phyloP scores from a whole-genome alignment of 2,113 vertebrate genomes.

The Bos taurus region ARS-UCD2.0 NC_037346.1:50446001-50446500 shows the following conservation, averaged over 20 bases:
- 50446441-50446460: no score
- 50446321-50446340: background rate
- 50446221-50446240: background rate
- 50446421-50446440: no score
- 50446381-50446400: background rate
- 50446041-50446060: background rate
- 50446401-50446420: background rate
- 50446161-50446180: background rate
- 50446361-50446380: background rate
- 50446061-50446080: rapidly evolving
- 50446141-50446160: background rate
- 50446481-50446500: background rate
- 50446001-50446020: background rate
- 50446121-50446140: background rate
- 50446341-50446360: background rate
- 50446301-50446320: background rate
- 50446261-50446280: no score
- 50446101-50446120: background rate
- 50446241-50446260: background rate
- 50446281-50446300: background rate
- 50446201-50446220: background rate
- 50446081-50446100: rapidly evolving
- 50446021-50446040: no score
- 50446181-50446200: background rate
- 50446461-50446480: background rate